phyloP scores from a whole-genome alignment of 23 tunicate species.

The Phallusia fumigata region DNA sequence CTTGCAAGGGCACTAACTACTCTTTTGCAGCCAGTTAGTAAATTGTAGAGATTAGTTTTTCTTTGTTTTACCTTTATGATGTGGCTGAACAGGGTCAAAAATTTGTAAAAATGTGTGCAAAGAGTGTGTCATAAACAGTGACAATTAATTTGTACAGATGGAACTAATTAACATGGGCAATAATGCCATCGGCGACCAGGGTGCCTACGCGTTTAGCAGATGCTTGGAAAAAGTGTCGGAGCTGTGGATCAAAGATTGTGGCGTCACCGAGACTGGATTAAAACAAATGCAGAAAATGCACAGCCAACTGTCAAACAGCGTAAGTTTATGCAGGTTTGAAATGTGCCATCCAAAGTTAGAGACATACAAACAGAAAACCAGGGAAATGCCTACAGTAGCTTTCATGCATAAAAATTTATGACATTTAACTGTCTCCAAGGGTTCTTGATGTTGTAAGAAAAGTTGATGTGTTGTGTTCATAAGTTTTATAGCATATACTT shows the following conservation, averaged over 20 bases:
- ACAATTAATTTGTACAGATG: background rate
- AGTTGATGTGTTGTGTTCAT: too few species aligned
- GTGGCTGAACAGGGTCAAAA: too few species aligned
- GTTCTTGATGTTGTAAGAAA: too few species aligned
- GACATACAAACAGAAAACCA: too few species aligned
- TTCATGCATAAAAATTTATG: too few species aligned
- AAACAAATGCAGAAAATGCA: background rate
- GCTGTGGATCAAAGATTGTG: constrained; percentile 1
- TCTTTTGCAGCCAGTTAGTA: background rate
- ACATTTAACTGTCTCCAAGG: too few species aligned
- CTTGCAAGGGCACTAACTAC: background rate
- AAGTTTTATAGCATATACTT: background rate
- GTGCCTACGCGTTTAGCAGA: background rate
- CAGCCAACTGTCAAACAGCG: background rate
- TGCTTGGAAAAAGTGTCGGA: background rate
- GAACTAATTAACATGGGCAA: constrained; percentile 1
- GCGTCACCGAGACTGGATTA: background rate
- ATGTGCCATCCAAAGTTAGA: too few species aligned
- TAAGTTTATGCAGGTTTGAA: background rate
- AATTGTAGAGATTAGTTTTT: too few species aligned
- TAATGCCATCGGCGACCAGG: constrained; percentile 1
- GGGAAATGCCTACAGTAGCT: too few species aligned
- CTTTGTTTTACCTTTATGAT: too few species aligned
- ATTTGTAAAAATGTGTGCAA: too few species aligned
- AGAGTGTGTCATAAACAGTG: too few species aligned